Percentiles rank a stretch among this genome's conserved stretches.
Conservation (phyloP, 2,888 invertebrate genomes). For the Urechis unicinctus region DNA sequence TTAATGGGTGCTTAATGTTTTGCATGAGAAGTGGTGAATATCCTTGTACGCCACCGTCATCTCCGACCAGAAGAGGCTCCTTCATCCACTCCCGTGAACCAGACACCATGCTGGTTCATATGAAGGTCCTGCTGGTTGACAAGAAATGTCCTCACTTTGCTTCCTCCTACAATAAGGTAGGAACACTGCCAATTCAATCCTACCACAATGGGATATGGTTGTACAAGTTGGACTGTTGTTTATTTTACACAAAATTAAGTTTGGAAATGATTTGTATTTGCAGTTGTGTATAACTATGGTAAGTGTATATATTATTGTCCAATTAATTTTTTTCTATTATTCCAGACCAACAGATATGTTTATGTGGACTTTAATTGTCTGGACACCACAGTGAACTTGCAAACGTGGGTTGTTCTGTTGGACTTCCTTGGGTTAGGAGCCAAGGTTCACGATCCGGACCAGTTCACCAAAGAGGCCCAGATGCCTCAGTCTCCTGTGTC, state of each 20-base stretch:
- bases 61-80: slow-evolving; percentile 48
- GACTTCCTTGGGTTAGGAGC: slow-evolving; percentile 78
- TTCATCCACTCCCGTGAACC: slow-evolving; percentile 42
- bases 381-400: slow-evolving; percentile 82
- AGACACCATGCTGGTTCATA: slow-evolving; percentile 67
- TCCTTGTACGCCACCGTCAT: slow-evolving; percentile 63
- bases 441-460: slow-evolving; percentile 35
- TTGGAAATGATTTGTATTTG: background rate
- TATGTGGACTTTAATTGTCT: slow-evolving; percentile 84
- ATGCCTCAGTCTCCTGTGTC: too few species aligned
- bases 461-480: slow-evolving; percentile 10
- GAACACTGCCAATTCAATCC: background rate
- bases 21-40: slow-evolving; percentile 30
- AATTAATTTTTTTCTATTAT: slow-evolving; percentile 1
- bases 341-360: slow-evolving; percentile 59
- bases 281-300: background rate
- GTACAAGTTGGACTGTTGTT: background rate
- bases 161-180: slow-evolving; percentile 59
- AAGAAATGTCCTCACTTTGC: slow-evolving; percentile 62
- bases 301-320: background rate
- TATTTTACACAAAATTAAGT: background rate
- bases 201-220: too few species aligned
- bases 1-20: too few species aligned
- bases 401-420: slow-evolving; percentile 90
- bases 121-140: slow-evolving; percentile 63